These are phyloP conservation scores for Gavialis gangeticus DNA, from an alignment of 2,113 vertebrate species.

Conservation along the genomic window DNA sequence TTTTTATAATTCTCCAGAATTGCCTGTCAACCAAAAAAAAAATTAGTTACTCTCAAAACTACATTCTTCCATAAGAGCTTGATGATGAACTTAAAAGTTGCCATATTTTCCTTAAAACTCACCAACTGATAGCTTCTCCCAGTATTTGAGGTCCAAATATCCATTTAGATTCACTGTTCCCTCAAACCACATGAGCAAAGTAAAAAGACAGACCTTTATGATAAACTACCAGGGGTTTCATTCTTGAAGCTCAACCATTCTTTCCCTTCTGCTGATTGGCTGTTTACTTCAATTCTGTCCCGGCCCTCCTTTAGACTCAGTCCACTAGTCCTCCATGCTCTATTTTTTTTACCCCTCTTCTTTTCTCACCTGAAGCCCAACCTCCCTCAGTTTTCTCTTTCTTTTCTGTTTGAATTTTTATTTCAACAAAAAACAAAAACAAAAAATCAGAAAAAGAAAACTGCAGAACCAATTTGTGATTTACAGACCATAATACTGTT, in stretches of 20 bases:
- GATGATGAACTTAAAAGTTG: no score
- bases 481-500: not conserved
- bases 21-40: no score
- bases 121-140: not conserved
- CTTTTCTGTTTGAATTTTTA: not conserved
- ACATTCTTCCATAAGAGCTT: no score
- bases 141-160: not conserved
- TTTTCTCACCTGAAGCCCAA: not conserved
- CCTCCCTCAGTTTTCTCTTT: not conserved
- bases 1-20: no score
- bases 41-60: no score
- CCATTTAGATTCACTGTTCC: fast-evolving
- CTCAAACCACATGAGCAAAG: not conserved
- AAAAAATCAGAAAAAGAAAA: not conserved
- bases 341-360: not conserved
- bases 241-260: not conserved
- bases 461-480: not conserved
- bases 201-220: not conserved
- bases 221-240: fast-evolving
- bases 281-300: not conserved
- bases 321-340: fast-evolving
- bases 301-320: not conserved
- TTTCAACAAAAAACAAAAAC: not conserved
- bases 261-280: not conserved
- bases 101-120: not conserved